These are phyloP conservation scores for Tetranychus truncatus DNA, from an alignment of 2,888 invertebrate genomes.

Conservation along the genomic window DNA sequence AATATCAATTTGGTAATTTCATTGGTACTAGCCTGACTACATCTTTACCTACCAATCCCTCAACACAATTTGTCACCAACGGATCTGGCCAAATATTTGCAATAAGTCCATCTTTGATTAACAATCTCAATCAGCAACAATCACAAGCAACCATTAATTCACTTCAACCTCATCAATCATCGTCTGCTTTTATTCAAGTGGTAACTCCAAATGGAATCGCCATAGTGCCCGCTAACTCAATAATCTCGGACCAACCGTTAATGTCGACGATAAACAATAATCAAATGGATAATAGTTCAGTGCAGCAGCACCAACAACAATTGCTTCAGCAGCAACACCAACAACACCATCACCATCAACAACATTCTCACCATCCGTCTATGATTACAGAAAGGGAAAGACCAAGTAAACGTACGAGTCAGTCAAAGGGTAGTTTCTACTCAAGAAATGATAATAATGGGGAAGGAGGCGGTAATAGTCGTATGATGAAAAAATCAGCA, in stretches of 20 bases:
- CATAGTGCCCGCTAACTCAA: not conserved
- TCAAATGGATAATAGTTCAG: not conserved
- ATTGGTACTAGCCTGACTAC: not conserved
- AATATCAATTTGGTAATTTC: not conserved
- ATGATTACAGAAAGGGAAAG: not conserved
- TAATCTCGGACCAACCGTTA: not conserved
- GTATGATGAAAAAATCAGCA: not conserved
- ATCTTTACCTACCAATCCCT: not conserved
- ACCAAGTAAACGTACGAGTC: not conserved
- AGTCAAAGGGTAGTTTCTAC: not conserved
- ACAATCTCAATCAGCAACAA: not conserved
- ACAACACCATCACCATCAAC: slow-evolving; percentile 16
- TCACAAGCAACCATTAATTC: not conserved
- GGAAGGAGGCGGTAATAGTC: slow-evolving; percentile 4
- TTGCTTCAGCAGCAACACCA: slow-evolving; percentile 13
- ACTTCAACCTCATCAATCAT: not conserved
- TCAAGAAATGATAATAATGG: slow-evolving; percentile 5
- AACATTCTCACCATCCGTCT: slow-evolving; percentile 5
- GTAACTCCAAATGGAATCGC: not conserved
- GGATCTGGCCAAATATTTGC: slow-evolving; percentile 34
- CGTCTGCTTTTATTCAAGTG: not conserved
- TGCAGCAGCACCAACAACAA: slow-evolving; percentile 14
- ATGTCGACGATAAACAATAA: not conserved
- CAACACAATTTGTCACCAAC: slow-evolving; percentile 29
- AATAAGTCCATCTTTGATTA: slow-evolving; percentile 29